phyloP scores from a whole-genome alignment of 2,797 vertebrate genomes.

The Cryptoblepharus egeriae region DNA sequence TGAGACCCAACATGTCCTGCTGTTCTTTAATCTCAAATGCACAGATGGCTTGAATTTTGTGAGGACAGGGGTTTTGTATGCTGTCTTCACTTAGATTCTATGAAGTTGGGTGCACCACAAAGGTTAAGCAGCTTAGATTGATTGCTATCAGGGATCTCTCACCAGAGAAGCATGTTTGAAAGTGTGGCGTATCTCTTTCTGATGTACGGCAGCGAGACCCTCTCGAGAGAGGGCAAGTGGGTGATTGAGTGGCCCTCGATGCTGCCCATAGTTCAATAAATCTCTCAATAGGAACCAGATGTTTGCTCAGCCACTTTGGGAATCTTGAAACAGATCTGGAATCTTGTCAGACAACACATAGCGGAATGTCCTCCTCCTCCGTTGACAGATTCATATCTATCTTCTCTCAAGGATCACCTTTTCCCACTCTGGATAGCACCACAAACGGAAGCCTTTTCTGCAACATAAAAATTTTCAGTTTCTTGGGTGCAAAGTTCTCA shows the following conservation, averaged over 20 bases:
- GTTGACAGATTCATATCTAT: not conserved
- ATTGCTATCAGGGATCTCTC: constrained; percentile 21
- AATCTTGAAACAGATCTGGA: not conserved
- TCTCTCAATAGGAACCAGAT: constrained; percentile 10
- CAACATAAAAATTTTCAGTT: not conserved
- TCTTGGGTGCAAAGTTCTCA: not conserved
- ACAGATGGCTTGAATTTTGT: constrained; percentile 22
- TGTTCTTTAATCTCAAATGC: not conserved
- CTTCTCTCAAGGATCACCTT: constrained; percentile 4
- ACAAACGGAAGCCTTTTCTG: not conserved
- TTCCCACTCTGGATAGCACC: not conserved
- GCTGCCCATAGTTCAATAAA: not conserved
- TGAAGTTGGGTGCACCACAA: constrained; percentile 9
- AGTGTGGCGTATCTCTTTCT: not conserved
- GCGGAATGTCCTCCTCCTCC: not conserved
- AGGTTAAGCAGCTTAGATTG: constrained; percentile 21
- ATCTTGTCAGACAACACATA: not conserved
- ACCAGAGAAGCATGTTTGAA: not conserved
- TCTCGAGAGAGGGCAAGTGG: not conserved
- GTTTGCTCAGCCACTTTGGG: not conserved
- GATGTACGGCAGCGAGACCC: constrained; percentile 27
- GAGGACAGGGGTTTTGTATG: constrained; percentile 17
- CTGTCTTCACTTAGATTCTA: constrained; percentile 3
- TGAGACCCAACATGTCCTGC: too few species aligned
- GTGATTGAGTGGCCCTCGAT: constrained; percentile 26